Evolutionary conservation across 1,140 invertebrate species (phyloP).

Genomic region (Homarus americanus): DNA sequence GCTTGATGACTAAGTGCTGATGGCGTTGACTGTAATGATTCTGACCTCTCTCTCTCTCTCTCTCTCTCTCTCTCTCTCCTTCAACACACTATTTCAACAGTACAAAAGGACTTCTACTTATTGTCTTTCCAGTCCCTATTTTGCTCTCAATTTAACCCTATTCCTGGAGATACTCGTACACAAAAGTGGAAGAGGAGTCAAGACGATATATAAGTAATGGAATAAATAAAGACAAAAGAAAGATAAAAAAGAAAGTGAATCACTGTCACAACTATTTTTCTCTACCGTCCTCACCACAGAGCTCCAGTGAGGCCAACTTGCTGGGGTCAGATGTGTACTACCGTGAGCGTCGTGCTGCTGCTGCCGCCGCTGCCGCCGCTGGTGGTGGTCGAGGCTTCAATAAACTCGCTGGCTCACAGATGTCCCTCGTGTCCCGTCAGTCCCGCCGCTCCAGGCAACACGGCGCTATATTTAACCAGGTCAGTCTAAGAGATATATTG

Average conservation of each 20-base stretch:
- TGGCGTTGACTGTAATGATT: too few relatives aligned
- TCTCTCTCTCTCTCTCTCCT: too few relatives aligned
- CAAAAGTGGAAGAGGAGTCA: too few relatives aligned
- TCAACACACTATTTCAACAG: too few relatives aligned
- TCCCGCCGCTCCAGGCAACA: constrained; percentile 63
- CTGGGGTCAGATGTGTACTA: constrained; percentile 80
- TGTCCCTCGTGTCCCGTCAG: constrained; percentile 59
- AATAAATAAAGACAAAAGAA: not conserved
- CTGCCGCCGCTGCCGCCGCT: too few relatives aligned
- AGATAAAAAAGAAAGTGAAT: not conserved
- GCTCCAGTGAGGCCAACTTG: constrained; percentile 86
- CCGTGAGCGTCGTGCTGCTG: constrained; percentile 29
- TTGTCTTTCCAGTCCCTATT: too few relatives aligned
- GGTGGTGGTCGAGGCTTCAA: not conserved
- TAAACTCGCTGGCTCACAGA: constrained; percentile 56
- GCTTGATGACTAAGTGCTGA: too few relatives aligned
- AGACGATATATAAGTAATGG: not conserved
- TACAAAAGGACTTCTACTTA: too few relatives aligned
- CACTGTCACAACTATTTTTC: not conserved
- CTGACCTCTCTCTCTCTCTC: too few relatives aligned
- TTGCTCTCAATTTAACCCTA: too few relatives aligned
- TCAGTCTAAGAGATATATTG: too few relatives aligned
- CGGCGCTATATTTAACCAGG: constrained; percentile 74
- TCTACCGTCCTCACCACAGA: constrained; percentile 79
- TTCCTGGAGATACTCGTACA: too few relatives aligned